Evolutionary conservation across 2,888 invertebrate species (phyloP).

Genomic region (Euplagia quadripunctaria): DNA sequence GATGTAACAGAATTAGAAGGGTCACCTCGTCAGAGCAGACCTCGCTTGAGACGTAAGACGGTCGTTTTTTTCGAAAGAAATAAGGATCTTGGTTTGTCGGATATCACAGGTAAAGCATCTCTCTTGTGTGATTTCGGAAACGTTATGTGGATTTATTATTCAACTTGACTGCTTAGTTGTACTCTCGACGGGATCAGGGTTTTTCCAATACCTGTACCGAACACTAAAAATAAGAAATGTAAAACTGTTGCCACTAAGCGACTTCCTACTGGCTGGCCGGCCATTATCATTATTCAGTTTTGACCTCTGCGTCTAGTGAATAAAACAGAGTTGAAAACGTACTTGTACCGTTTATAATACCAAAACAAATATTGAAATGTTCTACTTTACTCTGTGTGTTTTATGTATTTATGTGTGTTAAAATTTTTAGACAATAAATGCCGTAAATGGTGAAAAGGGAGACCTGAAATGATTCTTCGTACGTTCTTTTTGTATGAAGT

Average conservation of each 20-base stretch:
- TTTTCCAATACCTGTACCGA: constrained; percentile 6
- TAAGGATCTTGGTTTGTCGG: too few species aligned
- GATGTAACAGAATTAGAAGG: too few species aligned
- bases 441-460: too few species aligned
- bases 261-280: constrained; percentile 24
- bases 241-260: constrained; percentile 11
- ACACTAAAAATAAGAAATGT: constrained; percentile 9
- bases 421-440: neutral
- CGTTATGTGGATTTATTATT: neutral
- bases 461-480: too few species aligned
- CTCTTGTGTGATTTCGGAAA: neutral
- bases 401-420: neutral
- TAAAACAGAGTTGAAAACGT: constrained; percentile 27
- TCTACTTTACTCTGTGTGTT: neutral
- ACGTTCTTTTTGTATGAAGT: too few species aligned
- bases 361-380: constrained; percentile 25
- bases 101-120: neutral
- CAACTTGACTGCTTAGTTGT: neutral
- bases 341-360: constrained; percentile 17
- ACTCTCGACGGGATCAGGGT: neutral
- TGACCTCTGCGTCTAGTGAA: constrained; percentile 29
- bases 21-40: too few species aligned
- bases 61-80: too few species aligned
- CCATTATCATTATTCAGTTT: constrained; percentile 42
- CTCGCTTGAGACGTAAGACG: too few species aligned